These are phyloP conservation scores for Hippocampus barbouri DNA, from an alignment of 2,113 vertebrate genomes.

Conservation along the genomic window DNA sequence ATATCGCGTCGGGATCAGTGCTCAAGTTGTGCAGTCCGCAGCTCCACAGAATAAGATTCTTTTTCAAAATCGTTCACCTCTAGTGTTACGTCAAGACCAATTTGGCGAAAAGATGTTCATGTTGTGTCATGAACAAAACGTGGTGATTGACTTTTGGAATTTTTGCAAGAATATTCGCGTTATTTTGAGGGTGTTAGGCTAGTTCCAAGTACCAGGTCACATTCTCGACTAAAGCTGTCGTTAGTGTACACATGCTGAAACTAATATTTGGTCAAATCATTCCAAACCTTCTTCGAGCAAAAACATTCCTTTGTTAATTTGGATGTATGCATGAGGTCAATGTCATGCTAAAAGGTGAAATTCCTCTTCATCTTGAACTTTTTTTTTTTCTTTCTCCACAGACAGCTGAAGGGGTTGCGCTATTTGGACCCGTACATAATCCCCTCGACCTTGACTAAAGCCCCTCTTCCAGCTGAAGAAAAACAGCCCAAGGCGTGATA, in stretches of 20 bases:
- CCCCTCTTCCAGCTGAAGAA: not conserved
- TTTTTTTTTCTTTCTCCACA: not conserved
- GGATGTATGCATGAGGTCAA: not conserved
- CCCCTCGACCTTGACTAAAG: not conserved
- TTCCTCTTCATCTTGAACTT: not conserved
- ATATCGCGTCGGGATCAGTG: too few relatives aligned
- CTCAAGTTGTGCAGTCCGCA: too few relatives aligned
- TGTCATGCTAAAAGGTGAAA: not conserved
- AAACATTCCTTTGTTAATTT: not conserved
- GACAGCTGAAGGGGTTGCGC: not conserved
- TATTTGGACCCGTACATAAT: not conserved
- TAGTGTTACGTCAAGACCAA: not conserved
- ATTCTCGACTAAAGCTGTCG: not conserved
- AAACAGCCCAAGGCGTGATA: not conserved
- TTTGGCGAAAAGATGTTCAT: not conserved
- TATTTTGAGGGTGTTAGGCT: not conserved
- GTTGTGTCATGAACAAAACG: not conserved
- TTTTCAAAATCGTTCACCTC: too few relatives aligned
- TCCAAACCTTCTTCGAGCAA: not conserved
- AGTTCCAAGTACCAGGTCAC: not conserved
- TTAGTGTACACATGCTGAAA: not conserved
- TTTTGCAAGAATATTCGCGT: not conserved
- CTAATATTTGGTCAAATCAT: not conserved
- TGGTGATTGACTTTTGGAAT: not conserved
- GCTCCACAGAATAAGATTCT: too few relatives aligned